Percentiles rank a stretch among this genome's conserved stretches.
Conservation (phyloP, 2,888 invertebrate genomes). For the Chironomus riparius region DNA sequence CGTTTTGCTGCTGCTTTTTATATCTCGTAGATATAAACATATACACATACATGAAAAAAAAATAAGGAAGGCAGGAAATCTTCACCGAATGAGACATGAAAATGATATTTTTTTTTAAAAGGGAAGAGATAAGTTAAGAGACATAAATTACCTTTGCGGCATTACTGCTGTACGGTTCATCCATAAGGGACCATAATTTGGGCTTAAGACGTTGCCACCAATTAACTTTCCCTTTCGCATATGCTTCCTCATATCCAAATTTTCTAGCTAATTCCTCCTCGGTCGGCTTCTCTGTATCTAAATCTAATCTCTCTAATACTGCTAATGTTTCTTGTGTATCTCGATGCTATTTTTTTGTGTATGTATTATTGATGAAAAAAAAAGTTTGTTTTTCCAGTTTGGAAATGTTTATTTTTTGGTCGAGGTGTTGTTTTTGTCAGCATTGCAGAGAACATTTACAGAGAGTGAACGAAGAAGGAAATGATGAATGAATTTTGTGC, state of each 20-base stretch:
- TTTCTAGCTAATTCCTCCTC: slow-evolving; percentile 96
- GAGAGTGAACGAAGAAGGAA: neutral
- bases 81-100: neutral
- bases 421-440: too few species aligned
- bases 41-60: too few species aligned
- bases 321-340: slow-evolving; percentile 98
- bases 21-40: neutral
- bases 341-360: slow-evolving; percentile 59
- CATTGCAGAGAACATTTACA: neutral
- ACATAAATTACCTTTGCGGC: slow-evolving; percentile 78
- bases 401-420: too few species aligned
- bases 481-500: neutral
- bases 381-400: neutral
- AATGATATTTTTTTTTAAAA: neutral
- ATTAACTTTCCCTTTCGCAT: slow-evolving; percentile 77
- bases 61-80: too few species aligned
- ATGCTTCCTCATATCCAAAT: slow-evolving; percentile 94
- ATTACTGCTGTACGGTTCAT: slow-evolving; percentile 97
- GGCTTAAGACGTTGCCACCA: slow-evolving; percentile 98
- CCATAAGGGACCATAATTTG: slow-evolving; percentile 97
- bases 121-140: neutral
- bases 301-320: slow-evolving; percentile 91
- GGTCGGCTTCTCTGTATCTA: slow-evolving; percentile 95
- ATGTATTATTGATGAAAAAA: slow-evolving; percentile 30
- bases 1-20: neutral